Evolutionary conservation across 2,113 vertebrate species (phyloP).

Genomic region (Antennarius striatus): DNA sequence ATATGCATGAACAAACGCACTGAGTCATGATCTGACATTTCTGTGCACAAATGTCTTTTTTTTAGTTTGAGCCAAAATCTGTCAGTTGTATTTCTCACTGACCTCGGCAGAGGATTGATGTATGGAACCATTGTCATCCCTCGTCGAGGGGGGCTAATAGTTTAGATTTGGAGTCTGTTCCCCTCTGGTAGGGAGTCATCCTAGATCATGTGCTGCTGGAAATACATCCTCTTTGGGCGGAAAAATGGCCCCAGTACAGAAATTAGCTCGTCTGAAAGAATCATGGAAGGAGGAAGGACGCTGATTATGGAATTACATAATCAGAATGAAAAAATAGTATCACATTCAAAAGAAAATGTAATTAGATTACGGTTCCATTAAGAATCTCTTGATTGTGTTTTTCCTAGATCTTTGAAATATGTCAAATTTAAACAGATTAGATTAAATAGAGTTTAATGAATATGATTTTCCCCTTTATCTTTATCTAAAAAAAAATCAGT

Average conservation of each 20-base stretch:
- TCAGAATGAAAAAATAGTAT: no score
- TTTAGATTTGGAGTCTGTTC: slow-evolving; percentile 33
- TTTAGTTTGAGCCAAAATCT: slow-evolving; percentile 10
- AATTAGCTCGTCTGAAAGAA: neutral
- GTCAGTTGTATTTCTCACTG: slow-evolving; percentile 33
- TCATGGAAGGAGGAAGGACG: neutral
- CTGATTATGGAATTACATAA: no score
- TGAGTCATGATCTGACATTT: slow-evolving; percentile 49
- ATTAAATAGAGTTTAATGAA: no score
- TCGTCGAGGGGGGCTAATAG: neutral
- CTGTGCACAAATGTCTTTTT: neutral
- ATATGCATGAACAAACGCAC: slow-evolving; percentile 33
- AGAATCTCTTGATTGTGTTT: no score
- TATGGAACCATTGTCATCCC: slow-evolving; percentile 30
- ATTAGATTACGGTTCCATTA: no score
- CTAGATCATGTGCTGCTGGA: slow-evolving; percentile 13
- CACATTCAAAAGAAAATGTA: no score
- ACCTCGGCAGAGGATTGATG: slow-evolving; percentile 32
- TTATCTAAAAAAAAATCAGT: no score
- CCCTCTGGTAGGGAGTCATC: slow-evolving; percentile 20
- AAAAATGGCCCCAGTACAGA: slow-evolving; percentile 16
- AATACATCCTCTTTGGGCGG: slow-evolving; percentile 25
- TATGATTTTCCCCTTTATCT: no score
- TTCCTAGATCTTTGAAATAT: no score
- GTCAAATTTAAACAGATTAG: no score